Evolutionary conservation across 2,797 vertebrate genomes (phyloP).

Genomic region (Cynopterus sphinx): DNA sequence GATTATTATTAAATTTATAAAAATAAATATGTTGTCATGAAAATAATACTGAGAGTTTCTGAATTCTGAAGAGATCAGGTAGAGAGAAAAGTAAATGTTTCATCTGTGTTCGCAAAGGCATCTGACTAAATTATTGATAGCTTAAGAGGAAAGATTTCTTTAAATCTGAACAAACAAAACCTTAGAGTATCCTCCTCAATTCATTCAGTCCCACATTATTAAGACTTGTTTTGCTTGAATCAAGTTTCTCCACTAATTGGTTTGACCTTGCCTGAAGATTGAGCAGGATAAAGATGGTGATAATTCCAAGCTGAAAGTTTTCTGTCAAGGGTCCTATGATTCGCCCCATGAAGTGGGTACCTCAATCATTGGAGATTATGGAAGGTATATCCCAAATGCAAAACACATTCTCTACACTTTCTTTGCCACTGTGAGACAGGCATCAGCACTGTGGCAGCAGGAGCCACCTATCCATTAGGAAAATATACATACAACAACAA

Average conservation of each 20-base stretch:
- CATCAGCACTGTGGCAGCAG: neutral
- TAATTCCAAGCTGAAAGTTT: neutral
- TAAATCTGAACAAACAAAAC: neutral
- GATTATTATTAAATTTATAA: too few species aligned
- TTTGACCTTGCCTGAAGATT: neutral
- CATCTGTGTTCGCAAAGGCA: neutral
- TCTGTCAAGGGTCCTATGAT: neutral
- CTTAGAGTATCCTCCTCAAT: neutral
- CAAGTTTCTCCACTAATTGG: neutral
- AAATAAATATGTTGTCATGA: neutral
- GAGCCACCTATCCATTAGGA: neutral
- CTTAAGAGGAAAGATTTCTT: neutral
- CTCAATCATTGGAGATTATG: neutral
- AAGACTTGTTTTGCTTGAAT: neutral
- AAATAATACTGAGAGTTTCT: neutral
- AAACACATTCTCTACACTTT: neutral
- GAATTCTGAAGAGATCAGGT: neutral
- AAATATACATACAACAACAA: neutral
- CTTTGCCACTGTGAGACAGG: neutral
- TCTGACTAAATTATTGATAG: neutral
- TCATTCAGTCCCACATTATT: neutral
- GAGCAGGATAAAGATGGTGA: neutral
- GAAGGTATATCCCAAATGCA: neutral
- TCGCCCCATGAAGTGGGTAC: neutral
- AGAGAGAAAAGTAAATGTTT: neutral